Evolutionary conservation across 2,797 vertebrate genomes (phyloP).

Genomic region (Pterois miles): DNA sequence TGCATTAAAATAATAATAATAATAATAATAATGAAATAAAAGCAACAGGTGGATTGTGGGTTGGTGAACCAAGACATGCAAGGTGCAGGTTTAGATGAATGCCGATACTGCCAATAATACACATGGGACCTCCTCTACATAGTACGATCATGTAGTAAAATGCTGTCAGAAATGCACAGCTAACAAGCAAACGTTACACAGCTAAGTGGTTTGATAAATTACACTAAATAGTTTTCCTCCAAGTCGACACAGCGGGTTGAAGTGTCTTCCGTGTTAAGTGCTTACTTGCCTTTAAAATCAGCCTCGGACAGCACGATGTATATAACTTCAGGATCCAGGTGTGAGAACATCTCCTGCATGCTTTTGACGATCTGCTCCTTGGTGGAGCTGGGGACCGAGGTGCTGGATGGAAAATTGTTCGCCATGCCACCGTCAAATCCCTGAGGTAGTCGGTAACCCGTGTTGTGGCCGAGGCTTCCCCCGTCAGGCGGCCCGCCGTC

Average conservation of each 20-base stretch:
- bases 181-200: constrained; percentile 3
- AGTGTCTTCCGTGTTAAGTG: background rate
- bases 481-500: constrained; percentile 49
- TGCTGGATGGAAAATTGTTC: constrained; percentile 41
- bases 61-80: background rate
- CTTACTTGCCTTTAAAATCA: constrained; percentile 93
- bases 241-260: constrained; percentile 5
- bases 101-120: background rate
- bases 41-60: constrained; percentile 16
- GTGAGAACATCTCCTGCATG: constrained; percentile 96
- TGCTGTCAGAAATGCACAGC: background rate
- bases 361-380: constrained; percentile 85
- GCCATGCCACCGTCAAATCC: constrained; percentile 40
- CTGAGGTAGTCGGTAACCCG: constrained; percentile 29
- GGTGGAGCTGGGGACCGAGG: constrained; percentile 31
- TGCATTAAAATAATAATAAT: too few species aligned
- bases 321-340: constrained; percentile 93
- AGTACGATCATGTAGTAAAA: background rate
- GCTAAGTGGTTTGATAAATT: constrained; percentile 41
- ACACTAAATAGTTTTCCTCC: background rate
- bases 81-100: background rate
- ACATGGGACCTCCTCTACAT: background rate
- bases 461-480: constrained; percentile 42
- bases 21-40: background rate
- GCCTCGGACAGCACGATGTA: constrained; percentile 95